phyloP scores from a whole-genome alignment of 1,140 invertebrate species.

The Polypedilum pembai region DNA sequence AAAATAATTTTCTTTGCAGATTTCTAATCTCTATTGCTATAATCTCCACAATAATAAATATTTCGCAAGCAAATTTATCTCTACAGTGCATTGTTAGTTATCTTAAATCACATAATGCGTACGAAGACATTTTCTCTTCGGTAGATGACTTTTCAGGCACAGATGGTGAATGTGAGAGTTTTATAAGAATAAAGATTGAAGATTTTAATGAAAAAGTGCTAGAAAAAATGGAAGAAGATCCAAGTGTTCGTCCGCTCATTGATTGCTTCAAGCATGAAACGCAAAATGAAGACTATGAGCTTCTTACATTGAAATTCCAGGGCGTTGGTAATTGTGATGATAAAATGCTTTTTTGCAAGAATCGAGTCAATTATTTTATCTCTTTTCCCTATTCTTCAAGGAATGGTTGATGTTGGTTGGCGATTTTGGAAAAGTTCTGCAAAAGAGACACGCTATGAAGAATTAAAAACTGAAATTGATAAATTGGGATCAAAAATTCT shows the following conservation, averaged over 20 bases:
- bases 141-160: constrained; percentile 7
- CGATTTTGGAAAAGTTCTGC: background rate
- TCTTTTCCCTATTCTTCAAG: background rate
- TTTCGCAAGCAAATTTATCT: constrained; percentile 1
- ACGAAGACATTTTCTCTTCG: background rate
- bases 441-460: background rate
- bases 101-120: background rate
- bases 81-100: background rate
- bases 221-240: constrained; percentile 1
- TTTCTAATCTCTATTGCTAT: background rate
- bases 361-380: background rate
- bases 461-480: constrained; percentile 1
- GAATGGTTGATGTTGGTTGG: constrained; percentile 2
- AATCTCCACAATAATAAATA: background rate
- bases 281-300: background rate
- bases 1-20: background rate
- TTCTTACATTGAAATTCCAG: background rate
- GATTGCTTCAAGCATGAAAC: background rate
- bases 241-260: background rate
- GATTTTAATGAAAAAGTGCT: constrained; percentile 15
- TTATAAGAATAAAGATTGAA: constrained; percentile 23
- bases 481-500: background rate
- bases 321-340: background rate
- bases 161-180: constrained; percentile 23
- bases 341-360: background rate